Evolutionary conservation across 64 coral and sea anemone genomes (phyloP).

Genomic region (Stylophora pistillata): DNA sequence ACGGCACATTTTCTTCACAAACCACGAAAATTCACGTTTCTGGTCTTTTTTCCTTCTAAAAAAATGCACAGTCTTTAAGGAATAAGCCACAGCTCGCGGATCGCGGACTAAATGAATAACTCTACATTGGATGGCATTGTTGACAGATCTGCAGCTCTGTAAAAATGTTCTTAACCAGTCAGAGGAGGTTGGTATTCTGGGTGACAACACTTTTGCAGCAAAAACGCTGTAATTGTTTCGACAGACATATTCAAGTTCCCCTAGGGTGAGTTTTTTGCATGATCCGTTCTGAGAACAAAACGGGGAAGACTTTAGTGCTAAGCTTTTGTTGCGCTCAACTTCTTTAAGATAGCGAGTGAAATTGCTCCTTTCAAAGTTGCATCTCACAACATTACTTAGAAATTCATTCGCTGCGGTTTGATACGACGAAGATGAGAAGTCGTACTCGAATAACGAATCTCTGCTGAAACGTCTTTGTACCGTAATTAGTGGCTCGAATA

Average conservation of each 20-base stretch:
- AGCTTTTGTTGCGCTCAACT: background rate
- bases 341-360: background rate
- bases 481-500: slow-evolving; percentile 3
- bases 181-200: background rate
- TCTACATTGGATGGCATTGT: background rate
- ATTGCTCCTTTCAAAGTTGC: background rate
- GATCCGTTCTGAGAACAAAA: background rate
- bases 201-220: background rate
- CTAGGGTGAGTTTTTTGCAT: background rate
- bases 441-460: background rate
- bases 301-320: background rate
- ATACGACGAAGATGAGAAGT: background rate
- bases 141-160: background rate
- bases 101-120: slow-evolving; percentile 4
- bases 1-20: background rate
- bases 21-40: background rate
- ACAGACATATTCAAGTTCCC: background rate
- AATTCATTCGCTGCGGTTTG: background rate
- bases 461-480: background rate
- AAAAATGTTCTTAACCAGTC: background rate
- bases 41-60: background rate
- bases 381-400: background rate
- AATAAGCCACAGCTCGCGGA: background rate
- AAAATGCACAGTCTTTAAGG: background rate
- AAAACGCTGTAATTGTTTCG: background rate